These are phyloP conservation scores for Drosophila baimaii DNA, from an alignment of 1,140 invertebrate species.

Conservation along the genomic window DNA sequence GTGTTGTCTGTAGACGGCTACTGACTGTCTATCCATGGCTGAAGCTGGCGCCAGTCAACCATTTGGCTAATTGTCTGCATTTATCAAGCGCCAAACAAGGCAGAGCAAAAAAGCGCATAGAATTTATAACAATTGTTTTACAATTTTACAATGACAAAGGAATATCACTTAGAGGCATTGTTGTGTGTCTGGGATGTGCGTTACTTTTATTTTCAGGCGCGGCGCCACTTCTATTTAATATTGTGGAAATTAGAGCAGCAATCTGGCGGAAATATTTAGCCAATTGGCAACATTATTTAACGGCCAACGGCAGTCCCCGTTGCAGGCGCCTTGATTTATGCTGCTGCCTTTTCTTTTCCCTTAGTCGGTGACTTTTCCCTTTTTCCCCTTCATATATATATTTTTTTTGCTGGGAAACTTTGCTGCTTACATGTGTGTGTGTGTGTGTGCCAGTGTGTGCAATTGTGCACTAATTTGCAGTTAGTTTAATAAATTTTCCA, in stretches of 20 bases:
- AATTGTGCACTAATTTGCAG: constrained; percentile 75
- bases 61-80: constrained; percentile 81
- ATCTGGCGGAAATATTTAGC: constrained; percentile 72
- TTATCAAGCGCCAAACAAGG: constrained; percentile 69
- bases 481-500: constrained; percentile 75
- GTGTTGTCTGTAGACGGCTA: constrained; percentile 5
- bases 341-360: constrained; percentile 51
- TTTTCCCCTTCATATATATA: not conserved
- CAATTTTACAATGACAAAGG: constrained; percentile 59
- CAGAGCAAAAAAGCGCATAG: constrained; percentile 56
- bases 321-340: constrained; percentile 67
- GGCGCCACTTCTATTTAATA: constrained; percentile 67
- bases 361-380: constrained; percentile 24
- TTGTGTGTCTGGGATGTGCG: constrained; percentile 34
- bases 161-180: constrained; percentile 52
- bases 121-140: constrained; percentile 81
- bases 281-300: constrained; percentile 76
- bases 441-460: constrained; percentile 39
- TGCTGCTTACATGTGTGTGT: constrained; percentile 44
- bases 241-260: constrained; percentile 53
- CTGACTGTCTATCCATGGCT: constrained; percentile 46
- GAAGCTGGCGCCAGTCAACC: constrained; percentile 71
- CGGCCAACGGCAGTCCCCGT: constrained; percentile 47
- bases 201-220: constrained; percentile 60
- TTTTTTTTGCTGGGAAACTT: constrained; percentile 11